Conservation (phyloP, 2,113 vertebrate genomes). For the Hyaena hyaena region DNA sequence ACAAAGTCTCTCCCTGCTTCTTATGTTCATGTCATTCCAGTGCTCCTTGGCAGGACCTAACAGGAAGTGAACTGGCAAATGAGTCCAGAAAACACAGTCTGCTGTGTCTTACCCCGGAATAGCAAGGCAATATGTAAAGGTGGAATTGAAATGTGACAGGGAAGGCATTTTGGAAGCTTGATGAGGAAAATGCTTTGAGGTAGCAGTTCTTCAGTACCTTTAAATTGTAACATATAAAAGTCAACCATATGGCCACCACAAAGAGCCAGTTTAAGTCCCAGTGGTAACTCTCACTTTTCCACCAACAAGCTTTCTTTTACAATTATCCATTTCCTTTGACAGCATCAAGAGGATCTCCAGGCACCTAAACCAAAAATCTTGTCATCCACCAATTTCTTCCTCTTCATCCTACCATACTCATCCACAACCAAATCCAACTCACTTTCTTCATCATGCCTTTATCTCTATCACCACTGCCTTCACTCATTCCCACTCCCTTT, state of each 20-base stretch:
- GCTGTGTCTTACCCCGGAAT: neutral
- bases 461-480: neutral
- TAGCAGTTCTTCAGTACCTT: neutral
- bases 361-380: neutral
- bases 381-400: neutral
- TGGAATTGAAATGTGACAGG: neutral
- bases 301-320: neutral
- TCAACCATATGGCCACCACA: neutral
- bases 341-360: neutral
- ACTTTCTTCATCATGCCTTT: neutral
- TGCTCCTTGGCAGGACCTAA: neutral
- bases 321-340: neutral
- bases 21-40: neutral
- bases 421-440: neutral
- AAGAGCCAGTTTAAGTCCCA: neutral
- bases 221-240: neutral
- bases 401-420: neutral
- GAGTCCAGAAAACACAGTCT: neutral
- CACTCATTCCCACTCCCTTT: neutral
- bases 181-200: neutral
- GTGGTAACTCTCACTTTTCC: neutral
- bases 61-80: constrained; percentile 2
- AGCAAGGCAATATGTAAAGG: neutral
- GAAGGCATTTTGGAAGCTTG: neutral
- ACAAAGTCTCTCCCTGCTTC: neutral